Conservation (phyloP, 2,797 vertebrate species). For the Austrolebias charrua region DNA sequence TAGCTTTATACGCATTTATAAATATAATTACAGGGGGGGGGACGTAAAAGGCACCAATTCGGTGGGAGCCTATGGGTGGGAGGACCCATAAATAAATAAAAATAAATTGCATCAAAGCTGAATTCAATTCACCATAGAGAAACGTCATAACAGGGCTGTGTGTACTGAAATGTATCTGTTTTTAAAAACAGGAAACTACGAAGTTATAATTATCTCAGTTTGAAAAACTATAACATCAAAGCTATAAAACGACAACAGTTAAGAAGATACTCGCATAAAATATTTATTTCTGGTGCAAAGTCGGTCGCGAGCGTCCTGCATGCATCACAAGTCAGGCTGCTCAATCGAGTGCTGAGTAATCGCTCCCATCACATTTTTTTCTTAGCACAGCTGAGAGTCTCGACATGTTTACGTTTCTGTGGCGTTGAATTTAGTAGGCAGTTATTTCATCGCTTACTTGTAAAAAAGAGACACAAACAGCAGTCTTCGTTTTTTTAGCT, state of each 20-base stretch:
- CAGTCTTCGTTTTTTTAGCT: neutral
- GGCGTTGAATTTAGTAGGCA: neutral
- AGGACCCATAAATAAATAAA: too few species aligned
- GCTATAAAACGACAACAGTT: neutral
- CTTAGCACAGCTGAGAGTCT: constrained; percentile 33
- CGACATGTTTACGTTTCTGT: constrained; percentile 18
- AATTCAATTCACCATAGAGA: constrained; percentile 41
- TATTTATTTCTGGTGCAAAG: neutral
- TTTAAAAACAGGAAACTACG: neutral
- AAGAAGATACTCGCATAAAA: constrained; percentile 1
- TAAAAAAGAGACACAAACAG: neutral
- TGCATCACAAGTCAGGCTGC: constrained; percentile 36
- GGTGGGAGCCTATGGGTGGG: too few species aligned
- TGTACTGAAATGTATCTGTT: constrained; percentile 5
- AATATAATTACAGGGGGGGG: too few species aligned
- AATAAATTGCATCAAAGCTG: neutral
- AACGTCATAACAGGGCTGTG: constrained; percentile 59
- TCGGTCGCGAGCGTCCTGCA: constrained; percentile 22
- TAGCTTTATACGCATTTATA: too few species aligned
- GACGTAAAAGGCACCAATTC: too few species aligned
- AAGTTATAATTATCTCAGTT: neutral
- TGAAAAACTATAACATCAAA: accelerated
- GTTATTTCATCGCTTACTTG: neutral
- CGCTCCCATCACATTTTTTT: constrained; percentile 44
- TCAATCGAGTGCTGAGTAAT: constrained; percentile 54